These are phyloP conservation scores for Eilema sororculum DNA, from an alignment of 2,888 invertebrate species.

Conservation along the genomic window DNA sequence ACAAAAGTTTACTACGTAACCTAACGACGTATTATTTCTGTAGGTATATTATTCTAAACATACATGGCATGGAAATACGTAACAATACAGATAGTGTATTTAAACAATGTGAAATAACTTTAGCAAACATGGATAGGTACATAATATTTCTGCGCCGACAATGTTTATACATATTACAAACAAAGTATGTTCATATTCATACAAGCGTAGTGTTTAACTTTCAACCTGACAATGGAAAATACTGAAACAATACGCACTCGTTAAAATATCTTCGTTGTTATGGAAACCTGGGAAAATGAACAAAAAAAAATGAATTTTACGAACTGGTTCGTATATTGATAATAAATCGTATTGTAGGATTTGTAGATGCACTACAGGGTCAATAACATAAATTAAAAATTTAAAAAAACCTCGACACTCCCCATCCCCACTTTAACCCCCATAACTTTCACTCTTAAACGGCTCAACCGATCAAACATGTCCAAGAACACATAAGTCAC, in stretches of 20 bases:
- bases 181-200: slow-evolving; percentile 12
- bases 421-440: no score
- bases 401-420: no score
- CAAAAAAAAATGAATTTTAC: not conserved
- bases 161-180: slow-evolving; percentile 25
- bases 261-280: slow-evolving; percentile 28
- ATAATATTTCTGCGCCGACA: slow-evolving; percentile 16
- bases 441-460: no score
- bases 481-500: no score
- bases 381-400: no score
- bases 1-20: not conserved
- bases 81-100: slow-evolving; percentile 39
- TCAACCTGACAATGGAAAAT: slow-evolving; percentile 38
- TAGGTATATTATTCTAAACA: slow-evolving; percentile 18
- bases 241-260: slow-evolving; percentile 37
- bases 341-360: not conserved
- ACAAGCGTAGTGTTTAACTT: slow-evolving; percentile 24
- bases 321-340: not conserved
- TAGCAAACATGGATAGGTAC: slow-evolving; percentile 32
- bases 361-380: not conserved
- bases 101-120: slow-evolving; percentile 43
- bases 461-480: no score
- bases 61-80: slow-evolving; percentile 31
- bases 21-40: slow-evolving; percentile 20
- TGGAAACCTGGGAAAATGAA: slow-evolving; percentile 15